Conservation (phyloP, 2,113 vertebrate species). For the Passer montanus region DNA sequence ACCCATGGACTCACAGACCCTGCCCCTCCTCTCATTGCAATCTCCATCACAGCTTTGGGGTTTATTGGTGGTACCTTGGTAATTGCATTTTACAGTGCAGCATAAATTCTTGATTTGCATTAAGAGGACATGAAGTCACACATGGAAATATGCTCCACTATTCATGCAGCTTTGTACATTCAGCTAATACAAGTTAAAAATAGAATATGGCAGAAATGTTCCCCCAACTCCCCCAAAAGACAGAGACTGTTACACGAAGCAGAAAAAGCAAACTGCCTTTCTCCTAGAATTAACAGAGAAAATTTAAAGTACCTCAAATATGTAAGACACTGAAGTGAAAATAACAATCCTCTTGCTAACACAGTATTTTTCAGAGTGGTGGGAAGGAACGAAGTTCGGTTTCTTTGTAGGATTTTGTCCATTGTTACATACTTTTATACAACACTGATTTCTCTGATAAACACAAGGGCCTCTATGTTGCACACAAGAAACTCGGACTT, state of each 20-base stretch:
- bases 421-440: background rate
- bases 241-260: background rate
- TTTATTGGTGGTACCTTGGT: background rate
- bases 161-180: background rate
- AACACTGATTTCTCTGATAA: background rate
- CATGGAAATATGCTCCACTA: background rate
- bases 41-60: background rate
- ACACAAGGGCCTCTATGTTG: background rate
- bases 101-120: background rate
- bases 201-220: background rate
- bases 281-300: background rate
- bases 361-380: background rate
- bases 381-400: background rate
- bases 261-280: background rate
- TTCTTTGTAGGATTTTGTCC: background rate
- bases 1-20: background rate
- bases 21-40: background rate
- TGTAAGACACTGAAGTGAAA: background rate
- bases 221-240: background rate
- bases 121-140: background rate
- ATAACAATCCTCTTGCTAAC: background rate
- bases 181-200: background rate
- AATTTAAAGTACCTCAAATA: background rate
- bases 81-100: background rate
- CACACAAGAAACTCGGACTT: background rate